Evolutionary conservation across 2,888 invertebrate genomes (phyloP).

Genomic region (Globia sparganii): DNA sequence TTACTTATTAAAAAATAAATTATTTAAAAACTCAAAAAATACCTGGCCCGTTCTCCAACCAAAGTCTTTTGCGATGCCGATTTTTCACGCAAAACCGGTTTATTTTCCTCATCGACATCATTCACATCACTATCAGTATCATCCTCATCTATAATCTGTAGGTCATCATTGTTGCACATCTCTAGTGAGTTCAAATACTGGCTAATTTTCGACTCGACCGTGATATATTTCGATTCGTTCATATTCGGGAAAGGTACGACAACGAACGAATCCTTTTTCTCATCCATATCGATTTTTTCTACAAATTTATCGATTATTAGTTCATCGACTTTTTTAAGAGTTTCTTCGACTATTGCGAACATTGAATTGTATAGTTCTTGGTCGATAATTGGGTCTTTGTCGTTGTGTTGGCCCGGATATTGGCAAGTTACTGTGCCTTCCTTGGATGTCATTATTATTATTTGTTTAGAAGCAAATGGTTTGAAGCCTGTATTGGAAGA

Average conservation of each 20-base stretch:
- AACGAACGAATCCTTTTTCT: conserved; percentile 77
- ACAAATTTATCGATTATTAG: conserved; percentile 37
- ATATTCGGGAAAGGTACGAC: conserved; percentile 73
- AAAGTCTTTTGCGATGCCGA: conserved; percentile 62
- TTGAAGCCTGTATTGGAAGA: conserved; percentile 79
- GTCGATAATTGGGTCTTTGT: conserved; percentile 22
- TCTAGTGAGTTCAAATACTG: conserved; percentile 73
- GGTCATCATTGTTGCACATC: conserved; percentile 66
- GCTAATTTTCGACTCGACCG: conserved; percentile 65
- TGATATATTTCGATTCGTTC: conserved; percentile 53
- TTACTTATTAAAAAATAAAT: no score
- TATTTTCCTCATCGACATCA: conserved; percentile 59
- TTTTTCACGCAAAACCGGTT: neutral
- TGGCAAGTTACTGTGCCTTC: conserved; percentile 78
- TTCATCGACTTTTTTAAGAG: conserved; percentile 80
- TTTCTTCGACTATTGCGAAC: conserved; percentile 75
- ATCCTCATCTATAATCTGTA: conserved; percentile 69
- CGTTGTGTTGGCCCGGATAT: conserved; percentile 54
- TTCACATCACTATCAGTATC: conserved; percentile 74
- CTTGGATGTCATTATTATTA: conserved; percentile 79
- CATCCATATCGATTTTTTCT: conserved; percentile 64
- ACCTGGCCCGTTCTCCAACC: conserved; percentile 48
- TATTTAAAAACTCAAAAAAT: conserved; percentile 7
- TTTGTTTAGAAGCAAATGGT: conserved; percentile 85
- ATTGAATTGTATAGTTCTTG: conserved; percentile 67